Base-by-base conservation (phyloP, 2,113 vertebrate genomes). In the Protomyctophum bolini region DNA sequence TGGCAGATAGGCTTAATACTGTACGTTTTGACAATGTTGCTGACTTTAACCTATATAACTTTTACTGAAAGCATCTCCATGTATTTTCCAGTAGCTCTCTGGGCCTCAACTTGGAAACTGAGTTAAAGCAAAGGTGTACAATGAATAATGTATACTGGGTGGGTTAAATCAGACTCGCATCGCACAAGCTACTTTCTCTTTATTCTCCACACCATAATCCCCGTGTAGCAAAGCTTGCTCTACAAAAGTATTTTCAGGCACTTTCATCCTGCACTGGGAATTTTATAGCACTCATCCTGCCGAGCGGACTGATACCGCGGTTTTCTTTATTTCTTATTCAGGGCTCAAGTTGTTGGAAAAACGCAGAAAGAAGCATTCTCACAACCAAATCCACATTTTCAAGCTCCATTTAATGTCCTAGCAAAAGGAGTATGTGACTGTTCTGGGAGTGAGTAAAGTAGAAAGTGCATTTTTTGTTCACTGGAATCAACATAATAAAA, bases 331-430 rank as follows among this genome's bases (percentile, higher is more conserved):
- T 49, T 62, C 15, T 28, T 68, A 50, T 15, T 62, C 55, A 45
- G 65, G 51, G 33, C 64, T 14, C 54, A 65, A 4, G 14, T 21
- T 66, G 15, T 76, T 52, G 14, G 51, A 64, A 51, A 41, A 73
- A 63, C 0, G 10, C 58, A 81, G 60, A 70, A 83, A 86, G 41
- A 86, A 86, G 72, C 81, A 83, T 84, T 78, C 15, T 54, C 80
- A 85, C 81, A 89, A 58, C 63, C 71, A 70, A 41, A 72, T 68
- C 74, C 70, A 57, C 80, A 84, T 70, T 89, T 91, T 87, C 80
- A 90, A 88, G 84, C 86, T 85, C 84, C 84, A 82, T 89, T 90
- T 89, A 91, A 89, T 88, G 71, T 88, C 82, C 80, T 82, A 79
- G 77, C 65, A 84, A 88, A 86, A 87, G 66, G 81, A 88, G 75